phyloP scores from a whole-genome alignment of 2,797 vertebrate genomes.

The Sparus aurata region DNA sequence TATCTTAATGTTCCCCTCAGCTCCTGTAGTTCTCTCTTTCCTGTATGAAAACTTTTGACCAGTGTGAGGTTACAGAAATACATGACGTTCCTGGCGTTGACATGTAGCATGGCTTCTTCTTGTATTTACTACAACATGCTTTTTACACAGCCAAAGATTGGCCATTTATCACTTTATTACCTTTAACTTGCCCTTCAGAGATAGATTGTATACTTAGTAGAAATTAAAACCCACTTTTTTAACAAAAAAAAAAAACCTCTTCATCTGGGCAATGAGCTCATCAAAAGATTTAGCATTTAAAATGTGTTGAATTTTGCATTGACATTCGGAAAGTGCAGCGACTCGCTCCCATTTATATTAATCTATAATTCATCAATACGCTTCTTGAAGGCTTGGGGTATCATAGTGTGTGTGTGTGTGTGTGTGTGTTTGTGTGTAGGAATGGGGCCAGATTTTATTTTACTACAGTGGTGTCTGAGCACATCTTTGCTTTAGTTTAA shows the following conservation, averaged over 20 bases:
- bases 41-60: background rate
- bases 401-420: constrained; percentile 30
- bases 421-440: constrained; percentile 22
- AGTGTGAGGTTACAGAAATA: constrained; percentile 15
- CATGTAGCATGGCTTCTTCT: background rate
- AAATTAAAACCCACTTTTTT: constrained; percentile 27
- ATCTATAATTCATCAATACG: constrained; percentile 68
- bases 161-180: constrained; percentile 6
- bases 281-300: constrained; percentile 49
- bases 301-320: constrained; percentile 56
- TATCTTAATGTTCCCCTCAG: constrained; percentile 18
- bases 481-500: constrained; percentile 20
- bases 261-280: constrained; percentile 40
- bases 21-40: background rate
- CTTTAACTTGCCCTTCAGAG: background rate
- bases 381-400: constrained; percentile 22
- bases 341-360: constrained; percentile 58
- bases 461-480: constrained; percentile 33
- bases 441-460: constrained; percentile 35
- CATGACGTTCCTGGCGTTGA: constrained; percentile 15
- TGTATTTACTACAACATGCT: background rate
- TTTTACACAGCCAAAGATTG: constrained; percentile 21
- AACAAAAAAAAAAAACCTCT: constrained; percentile 23
- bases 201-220: constrained; percentile 30
- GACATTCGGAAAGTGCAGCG: constrained; percentile 45